Evolutionary conservation across 2,113 vertebrate species (phyloP).

Genomic region (Lycaon pictus): DNA sequence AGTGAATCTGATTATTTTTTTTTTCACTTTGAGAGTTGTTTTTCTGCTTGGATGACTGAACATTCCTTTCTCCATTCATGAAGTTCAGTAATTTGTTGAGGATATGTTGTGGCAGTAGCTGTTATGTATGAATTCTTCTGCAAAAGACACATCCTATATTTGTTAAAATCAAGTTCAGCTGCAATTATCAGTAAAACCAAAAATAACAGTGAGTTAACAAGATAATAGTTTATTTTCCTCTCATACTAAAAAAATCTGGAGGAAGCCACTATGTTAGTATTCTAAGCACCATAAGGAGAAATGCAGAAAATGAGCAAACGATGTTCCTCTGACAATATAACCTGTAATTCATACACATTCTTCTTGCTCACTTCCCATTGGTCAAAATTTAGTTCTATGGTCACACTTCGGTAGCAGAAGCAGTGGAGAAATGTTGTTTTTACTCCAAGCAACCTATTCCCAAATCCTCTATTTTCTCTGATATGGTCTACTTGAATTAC

Average conservation of each 20-base stretch:
- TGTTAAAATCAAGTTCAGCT: not conserved
- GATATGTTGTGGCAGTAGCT: not conserved
- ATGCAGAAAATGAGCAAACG: not conserved
- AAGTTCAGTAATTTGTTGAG: constrained; percentile 12
- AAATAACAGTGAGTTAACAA: not conserved
- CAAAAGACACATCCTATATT: not conserved
- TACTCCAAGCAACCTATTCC: not conserved
- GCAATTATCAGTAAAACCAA: not conserved
- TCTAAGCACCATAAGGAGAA: not conserved
- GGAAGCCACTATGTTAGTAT: not conserved
- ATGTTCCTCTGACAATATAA: not conserved
- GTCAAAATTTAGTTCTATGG: not conserved
- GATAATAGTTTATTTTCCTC: not conserved
- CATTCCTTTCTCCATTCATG: not conserved
- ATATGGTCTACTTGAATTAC: not conserved
- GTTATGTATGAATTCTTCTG: not conserved
- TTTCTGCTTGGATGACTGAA: not conserved
- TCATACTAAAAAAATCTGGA: not conserved
- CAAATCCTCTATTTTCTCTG: not conserved
- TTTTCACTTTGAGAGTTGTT: not conserved
- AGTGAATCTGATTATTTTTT: not conserved
- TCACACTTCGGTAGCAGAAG: not conserved
- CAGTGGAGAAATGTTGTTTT: not conserved
- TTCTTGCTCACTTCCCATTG: not conserved
- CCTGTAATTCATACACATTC: not conserved